Conservation (phyloP, 2,888 invertebrate species). For the Lycophotia porphyrea region DNA sequence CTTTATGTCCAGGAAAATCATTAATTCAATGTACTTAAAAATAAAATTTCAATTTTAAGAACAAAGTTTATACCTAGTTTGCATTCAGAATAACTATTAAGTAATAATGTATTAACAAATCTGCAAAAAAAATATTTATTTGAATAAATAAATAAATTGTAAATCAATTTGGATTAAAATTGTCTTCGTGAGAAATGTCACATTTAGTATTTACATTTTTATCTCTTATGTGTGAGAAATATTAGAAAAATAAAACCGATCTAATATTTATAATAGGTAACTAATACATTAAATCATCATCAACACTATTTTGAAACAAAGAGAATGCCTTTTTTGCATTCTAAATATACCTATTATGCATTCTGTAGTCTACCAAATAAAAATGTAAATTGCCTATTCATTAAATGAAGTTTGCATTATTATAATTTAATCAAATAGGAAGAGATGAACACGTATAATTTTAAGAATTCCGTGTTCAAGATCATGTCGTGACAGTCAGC, state of each 20-base stretch:
- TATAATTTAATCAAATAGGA: constrained; percentile 37
- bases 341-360: constrained; percentile 10
- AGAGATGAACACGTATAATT: constrained; percentile 50
- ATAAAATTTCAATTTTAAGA: background rate
- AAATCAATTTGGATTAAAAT: background rate
- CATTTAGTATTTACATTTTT: background rate
- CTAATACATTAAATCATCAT: background rate
- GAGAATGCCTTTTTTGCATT: constrained; percentile 8
- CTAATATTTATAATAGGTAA: background rate
- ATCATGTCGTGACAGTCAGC: constrained; percentile 80
- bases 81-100: background rate
- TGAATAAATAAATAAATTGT: background rate
- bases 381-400: background rate
- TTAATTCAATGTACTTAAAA: background rate
- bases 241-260: background rate
- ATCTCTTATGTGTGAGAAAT: background rate
- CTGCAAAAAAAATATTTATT: background rate
- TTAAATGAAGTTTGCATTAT: constrained; percentile 8
- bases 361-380: constrained; percentile 2
- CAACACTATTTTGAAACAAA: background rate
- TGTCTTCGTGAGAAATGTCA: background rate
- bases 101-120: background rate
- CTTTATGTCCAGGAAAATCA: background rate
- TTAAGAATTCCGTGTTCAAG: constrained; percentile 78
- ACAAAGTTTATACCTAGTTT: background rate